Conservation (phyloP, 2,888 invertebrate species). For the Phyllotreta striolata region DNA sequence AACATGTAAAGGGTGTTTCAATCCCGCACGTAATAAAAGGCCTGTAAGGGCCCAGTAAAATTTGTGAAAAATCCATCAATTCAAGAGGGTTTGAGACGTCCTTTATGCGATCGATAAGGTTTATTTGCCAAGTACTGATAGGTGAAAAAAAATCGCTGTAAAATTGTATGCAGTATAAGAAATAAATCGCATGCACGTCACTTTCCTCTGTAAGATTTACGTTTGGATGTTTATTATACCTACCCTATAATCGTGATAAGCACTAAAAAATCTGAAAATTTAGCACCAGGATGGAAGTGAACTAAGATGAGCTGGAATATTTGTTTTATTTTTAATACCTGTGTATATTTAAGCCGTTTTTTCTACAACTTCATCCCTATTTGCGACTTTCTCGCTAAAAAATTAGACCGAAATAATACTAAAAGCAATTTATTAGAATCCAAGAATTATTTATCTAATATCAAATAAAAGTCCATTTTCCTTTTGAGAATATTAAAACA, state of each 20-base stretch:
- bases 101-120: too few species aligned
- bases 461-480: neutral
- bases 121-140: too few species aligned
- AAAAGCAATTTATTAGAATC: neutral
- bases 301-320: conserved; percentile 22
- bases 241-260: conserved; percentile 24
- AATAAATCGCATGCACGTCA: too few species aligned
- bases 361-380: conserved; percentile 39
- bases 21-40: too few species aligned
- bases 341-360: conserved; percentile 45
- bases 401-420: conserved; percentile 38
- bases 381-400: conserved; percentile 23
- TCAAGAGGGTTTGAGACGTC: neutral
- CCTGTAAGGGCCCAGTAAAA: too few species aligned
- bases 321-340: conserved; percentile 34
- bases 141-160: too few species aligned
- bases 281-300: conserved; percentile 9
- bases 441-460: neutral
- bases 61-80: too few species aligned
- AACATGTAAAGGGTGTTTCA: too few species aligned
- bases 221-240: too few species aligned
- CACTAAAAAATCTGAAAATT: conserved; percentile 19
- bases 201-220: too few species aligned
- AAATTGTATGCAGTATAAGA: too few species aligned
- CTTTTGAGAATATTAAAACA: conserved; percentile 23